Conservation (phyloP, 2,797 vertebrate genomes). For the Pangasius sanitwongsei region DNA sequence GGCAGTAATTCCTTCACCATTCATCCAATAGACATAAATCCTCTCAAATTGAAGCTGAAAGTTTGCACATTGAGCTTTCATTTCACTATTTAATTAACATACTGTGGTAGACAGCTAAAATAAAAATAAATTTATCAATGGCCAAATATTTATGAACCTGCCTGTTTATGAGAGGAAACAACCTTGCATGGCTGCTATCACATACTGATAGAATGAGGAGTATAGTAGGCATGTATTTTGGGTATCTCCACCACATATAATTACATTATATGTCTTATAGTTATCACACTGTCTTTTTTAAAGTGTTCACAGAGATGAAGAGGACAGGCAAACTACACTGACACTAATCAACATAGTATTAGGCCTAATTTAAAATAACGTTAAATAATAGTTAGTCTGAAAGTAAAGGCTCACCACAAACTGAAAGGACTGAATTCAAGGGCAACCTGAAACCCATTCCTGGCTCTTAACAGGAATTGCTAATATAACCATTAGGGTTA, state of each 20-base stretch:
- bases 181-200: neutral
- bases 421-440: neutral
- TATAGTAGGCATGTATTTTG: neutral
- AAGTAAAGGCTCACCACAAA: neutral
- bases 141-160: no score
- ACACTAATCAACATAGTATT: neutral
- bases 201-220: neutral
- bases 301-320: neutral
- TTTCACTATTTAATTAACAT: no score
- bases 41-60: no score
- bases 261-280: no score
- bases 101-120: no score
- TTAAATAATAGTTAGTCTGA: neutral
- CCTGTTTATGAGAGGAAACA: neutral
- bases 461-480: neutral
- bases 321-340: neutral
- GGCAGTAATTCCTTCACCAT: neutral
- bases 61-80: no score
- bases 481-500: neutral
- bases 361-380: neutral
- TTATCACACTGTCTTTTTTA: neutral
- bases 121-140: no score
- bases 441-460: neutral
- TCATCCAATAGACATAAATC: no score
- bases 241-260: no score